Base-by-base conservation (phyloP, 2,888 invertebrate genomes). In the Yponomeuta malinellus region DNA sequence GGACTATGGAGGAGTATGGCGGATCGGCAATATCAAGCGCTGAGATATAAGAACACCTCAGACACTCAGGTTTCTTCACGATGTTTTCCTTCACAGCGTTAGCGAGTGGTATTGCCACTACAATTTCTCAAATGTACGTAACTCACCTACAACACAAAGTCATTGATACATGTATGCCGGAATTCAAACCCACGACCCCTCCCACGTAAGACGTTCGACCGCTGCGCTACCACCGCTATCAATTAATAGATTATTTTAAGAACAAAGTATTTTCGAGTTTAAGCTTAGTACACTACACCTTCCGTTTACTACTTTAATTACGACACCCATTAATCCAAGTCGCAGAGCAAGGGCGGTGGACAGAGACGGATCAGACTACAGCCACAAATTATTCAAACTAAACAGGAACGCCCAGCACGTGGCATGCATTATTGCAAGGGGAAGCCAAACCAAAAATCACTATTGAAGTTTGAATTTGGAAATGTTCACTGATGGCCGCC, bases 261-360 rank as follows among this genome's bases (percentile, higher is more conserved):
- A 59, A 59, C 2, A 59, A 15, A 15, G 12, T 1, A 59, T 59
- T 59, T 59, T 59, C 4, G 52, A 52, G 52, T 52, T 9, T 33
- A 33, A 33, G 33, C 33, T 33, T 33, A 4, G 15, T 59, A 2
- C 78, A 80, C 79, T 78, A 79, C 87, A 87, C 86, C 88, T 87
- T 86, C 79, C 81, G 83, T 81, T 84, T 83, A 87, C 86, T 86
- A 86, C 83, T 89, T 86, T 89, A 89, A 89, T 88, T 89, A 87
- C 83, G 82, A 80, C 78, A 77, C 76, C 78, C 83, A 89, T 89
- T 89, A 86, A 88, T 88, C 82, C 81, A 79, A 81, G 83, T 83
- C 83, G 77, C 79, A 15, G 78, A 77, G 77, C 83, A 83, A 83
- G 86, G 83, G 85, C 76, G 78, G 79, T 74, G 77, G 88, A 87